Evolutionary conservation across 2,113 vertebrate genomes (phyloP).

Genomic region (Alaudala cheleensis): DNA sequence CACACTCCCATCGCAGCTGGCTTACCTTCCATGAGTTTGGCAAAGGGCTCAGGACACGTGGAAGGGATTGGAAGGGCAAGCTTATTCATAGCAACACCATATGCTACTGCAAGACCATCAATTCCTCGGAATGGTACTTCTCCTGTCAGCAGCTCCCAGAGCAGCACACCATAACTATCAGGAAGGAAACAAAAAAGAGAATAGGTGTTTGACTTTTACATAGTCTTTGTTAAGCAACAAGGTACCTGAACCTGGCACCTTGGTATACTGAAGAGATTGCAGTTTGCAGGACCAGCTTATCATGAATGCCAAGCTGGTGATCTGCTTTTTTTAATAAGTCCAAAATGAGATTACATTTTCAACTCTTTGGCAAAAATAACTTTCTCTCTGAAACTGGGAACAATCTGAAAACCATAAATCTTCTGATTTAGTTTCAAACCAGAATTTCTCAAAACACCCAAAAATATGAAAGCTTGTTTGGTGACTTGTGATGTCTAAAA

Average conservation of each 20-base stretch:
- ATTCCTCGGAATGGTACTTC: slow-evolving; percentile 96
- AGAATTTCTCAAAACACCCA: neutral
- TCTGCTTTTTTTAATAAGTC: neutral
- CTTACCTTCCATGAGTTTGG: slow-evolving; percentile 95
- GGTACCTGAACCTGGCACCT: neutral
- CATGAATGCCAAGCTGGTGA: neutral
- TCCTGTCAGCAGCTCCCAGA: slow-evolving; percentile 95
- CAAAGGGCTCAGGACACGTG: slow-evolving; percentile 94
- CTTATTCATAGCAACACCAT: slow-evolving; percentile 98
- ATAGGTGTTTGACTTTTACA: neutral
- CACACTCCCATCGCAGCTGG: neutral
- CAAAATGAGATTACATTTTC: neutral
- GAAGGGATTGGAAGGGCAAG: slow-evolving; percentile 94
- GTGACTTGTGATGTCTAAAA: neutral
- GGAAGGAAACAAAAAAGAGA: neutral
- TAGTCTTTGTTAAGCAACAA: neutral
- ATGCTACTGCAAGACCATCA: slow-evolving; percentile 92
- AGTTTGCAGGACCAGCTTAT: neutral
- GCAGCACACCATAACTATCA: slow-evolving; percentile 87
- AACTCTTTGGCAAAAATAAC: neutral
- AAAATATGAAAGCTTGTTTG: neutral
- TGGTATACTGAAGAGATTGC: neutral
- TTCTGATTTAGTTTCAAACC: neutral
- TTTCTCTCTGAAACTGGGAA: neutral
- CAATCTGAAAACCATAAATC: neutral